phyloP scores from a whole-genome alignment of 2,113 vertebrate genomes.

The Henicopernis longicauda region DNA sequence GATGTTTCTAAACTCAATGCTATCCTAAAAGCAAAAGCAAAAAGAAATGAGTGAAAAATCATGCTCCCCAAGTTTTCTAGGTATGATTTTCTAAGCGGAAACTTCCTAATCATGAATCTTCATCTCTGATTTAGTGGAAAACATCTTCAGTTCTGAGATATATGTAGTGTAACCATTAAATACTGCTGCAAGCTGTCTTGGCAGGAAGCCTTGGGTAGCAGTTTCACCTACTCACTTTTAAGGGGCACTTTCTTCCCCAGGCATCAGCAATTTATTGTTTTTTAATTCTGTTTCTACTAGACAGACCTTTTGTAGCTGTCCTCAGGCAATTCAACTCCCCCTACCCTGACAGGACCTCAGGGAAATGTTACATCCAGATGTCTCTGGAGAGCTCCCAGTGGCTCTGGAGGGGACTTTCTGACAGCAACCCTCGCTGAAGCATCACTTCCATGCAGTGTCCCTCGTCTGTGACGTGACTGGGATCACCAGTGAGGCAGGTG shows the following conservation, averaged over 20 bases:
- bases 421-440: background rate
- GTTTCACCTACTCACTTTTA: background rate
- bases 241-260: background rate
- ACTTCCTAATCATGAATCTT: background rate
- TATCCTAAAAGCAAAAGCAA: slow-evolving; percentile 52
- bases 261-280: background rate
- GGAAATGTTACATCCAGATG: background rate
- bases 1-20: slow-evolving; percentile 68
- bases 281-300: background rate
- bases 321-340: background rate
- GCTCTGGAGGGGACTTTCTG: background rate
- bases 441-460: background rate
- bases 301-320: background rate
- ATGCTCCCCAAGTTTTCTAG: background rate
- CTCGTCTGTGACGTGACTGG: background rate
- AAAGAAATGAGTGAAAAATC: background rate
- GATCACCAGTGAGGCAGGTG: background rate
- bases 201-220: background rate
- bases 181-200: background rate
- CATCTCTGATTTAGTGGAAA: background rate
- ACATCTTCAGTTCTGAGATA: background rate
- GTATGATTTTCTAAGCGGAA: background rate
- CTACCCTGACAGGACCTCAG: background rate
- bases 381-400: background rate
- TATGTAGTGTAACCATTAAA: background rate